phyloP scores from a whole-genome alignment of 2,113 vertebrate species.

The Pica pica region DNA sequence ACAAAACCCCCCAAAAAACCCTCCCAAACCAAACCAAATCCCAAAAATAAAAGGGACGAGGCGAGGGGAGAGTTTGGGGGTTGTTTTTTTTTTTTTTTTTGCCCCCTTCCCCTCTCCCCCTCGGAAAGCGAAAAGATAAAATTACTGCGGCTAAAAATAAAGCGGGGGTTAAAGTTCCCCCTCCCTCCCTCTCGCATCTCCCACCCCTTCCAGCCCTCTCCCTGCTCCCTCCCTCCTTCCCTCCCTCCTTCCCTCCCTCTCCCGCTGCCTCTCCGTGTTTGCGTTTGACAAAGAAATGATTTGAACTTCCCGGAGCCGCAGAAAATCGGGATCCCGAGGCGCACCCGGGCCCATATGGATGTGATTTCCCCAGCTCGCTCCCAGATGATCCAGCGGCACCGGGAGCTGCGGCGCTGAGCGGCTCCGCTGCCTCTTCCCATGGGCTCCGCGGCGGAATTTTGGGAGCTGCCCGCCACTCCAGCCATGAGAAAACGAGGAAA shows the following conservation, averaged over 20 bases:
- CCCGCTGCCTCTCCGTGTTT: slow-evolving; percentile 34
- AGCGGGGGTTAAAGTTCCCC: slow-evolving; percentile 31
- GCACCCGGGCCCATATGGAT: slow-evolving; percentile 81
- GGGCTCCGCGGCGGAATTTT: neutral
- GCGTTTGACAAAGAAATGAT: slow-evolving; percentile 72
- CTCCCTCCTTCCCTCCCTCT: neutral
- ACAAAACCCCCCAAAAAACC: neutral
- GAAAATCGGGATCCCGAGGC: slow-evolving; percentile 74
- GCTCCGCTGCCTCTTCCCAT: neutral
- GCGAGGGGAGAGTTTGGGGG: neutral
- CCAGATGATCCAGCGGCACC: slow-evolving; percentile 66
- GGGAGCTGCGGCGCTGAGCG: slow-evolving; percentile 1
- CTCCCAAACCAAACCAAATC: too few relatives aligned
- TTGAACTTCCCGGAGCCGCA: slow-evolving; percentile 87
- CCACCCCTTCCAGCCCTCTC: slow-evolving; percentile 46
- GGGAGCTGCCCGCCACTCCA: neutral
- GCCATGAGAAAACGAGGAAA: slow-evolving; percentile 33
- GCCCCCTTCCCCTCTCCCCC: neutral
- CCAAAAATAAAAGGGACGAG: neutral
- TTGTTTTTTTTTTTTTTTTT: too few relatives aligned
- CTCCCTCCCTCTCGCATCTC: neutral
- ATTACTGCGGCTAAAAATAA: slow-evolving; percentile 88
- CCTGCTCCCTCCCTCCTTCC: neutral
- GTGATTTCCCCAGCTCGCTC: slow-evolving; percentile 81
- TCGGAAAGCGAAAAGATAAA: slow-evolving; percentile 61